A percentile compares a stretch with the other conserved stretches of the same genome.
Conservation (phyloP, 2,888 invertebrate species). For the Aelia acuminata region DNA sequence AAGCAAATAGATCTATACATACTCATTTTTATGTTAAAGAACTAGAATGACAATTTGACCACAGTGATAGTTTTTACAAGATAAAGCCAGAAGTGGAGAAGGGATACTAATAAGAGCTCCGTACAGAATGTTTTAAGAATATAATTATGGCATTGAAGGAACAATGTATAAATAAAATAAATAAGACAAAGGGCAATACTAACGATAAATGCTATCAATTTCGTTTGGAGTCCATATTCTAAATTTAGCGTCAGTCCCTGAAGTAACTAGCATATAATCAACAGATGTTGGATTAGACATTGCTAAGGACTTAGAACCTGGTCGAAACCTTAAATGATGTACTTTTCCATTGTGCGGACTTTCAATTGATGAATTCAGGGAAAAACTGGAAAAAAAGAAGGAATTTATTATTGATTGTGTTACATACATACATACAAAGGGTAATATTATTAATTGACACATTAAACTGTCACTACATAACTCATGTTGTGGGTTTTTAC, state of each 20-base stretch:
- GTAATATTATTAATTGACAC: too few species aligned
- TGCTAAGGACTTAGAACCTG: slow-evolving; percentile 68
- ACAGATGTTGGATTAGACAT: slow-evolving; percentile 67
- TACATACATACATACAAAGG: too few species aligned
- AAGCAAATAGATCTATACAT: too few species aligned
- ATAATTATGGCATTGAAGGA: too few species aligned
- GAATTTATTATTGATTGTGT: neutral
- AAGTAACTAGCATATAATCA: slow-evolving; percentile 75
- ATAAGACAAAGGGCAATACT: slow-evolving; percentile 66
- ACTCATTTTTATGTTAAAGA: too few species aligned
- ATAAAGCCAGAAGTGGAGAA: too few species aligned
- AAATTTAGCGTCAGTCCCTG: slow-evolving; percentile 78
- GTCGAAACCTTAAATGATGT: slow-evolving; percentile 75
- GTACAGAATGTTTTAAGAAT: too few species aligned
- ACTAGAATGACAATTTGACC: too few species aligned
- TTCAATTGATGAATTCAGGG: slow-evolving; percentile 81
- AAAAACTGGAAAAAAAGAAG: slow-evolving; percentile 72
- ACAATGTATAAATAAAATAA: neutral
- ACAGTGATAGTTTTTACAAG: too few species aligned
- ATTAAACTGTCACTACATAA: too few species aligned
- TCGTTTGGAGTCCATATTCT: slow-evolving; percentile 79
- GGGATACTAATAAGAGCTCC: too few species aligned
- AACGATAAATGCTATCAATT: slow-evolving; percentile 73
- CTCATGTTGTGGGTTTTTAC: too few species aligned
- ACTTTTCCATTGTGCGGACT: slow-evolving; percentile 78